Conservation (phyloP, 1,140 invertebrate genomes). For the Acromyrmex echinatior region DNA sequence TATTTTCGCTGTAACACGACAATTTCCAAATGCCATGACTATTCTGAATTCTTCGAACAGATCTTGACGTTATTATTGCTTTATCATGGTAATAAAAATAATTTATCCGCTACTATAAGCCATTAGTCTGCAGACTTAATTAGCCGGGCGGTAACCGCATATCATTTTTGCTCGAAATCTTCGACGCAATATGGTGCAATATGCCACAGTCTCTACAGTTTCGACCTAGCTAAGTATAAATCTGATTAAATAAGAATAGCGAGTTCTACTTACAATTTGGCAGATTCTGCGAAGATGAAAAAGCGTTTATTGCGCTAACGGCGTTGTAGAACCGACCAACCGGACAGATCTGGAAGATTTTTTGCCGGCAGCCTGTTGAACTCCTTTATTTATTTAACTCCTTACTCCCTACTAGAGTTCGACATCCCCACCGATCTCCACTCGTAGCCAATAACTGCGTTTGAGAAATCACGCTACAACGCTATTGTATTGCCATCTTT, state of each 20-base stretch:
- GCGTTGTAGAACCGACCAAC: too few species aligned
- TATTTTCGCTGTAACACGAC: not conserved
- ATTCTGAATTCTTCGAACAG: not conserved
- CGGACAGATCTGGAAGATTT: too few species aligned
- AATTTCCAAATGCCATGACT: not conserved
- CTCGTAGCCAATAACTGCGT: too few species aligned
- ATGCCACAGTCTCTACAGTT: not conserved
- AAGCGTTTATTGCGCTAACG: not conserved
- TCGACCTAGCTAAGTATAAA: not conserved
- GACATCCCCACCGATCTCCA: too few species aligned
- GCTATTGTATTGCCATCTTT: too few species aligned
- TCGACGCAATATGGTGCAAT: not conserved
- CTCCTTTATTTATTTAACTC: too few species aligned
- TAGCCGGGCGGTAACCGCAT: not conserved
- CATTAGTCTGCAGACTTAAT: not conserved
- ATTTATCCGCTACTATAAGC: not conserved
- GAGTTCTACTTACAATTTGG: conserved; percentile 12
- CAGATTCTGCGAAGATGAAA: not conserved
- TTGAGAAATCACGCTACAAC: too few species aligned
- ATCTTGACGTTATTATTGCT: not conserved
- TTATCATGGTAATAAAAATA: not conserved
- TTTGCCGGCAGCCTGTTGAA: too few species aligned
- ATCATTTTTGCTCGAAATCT: not conserved
- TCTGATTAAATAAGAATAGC: not conserved
- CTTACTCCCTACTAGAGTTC: too few species aligned